phyloP scores from a whole-genome alignment of 2,113 vertebrate species.

The Lophius piscatorius region DNA sequence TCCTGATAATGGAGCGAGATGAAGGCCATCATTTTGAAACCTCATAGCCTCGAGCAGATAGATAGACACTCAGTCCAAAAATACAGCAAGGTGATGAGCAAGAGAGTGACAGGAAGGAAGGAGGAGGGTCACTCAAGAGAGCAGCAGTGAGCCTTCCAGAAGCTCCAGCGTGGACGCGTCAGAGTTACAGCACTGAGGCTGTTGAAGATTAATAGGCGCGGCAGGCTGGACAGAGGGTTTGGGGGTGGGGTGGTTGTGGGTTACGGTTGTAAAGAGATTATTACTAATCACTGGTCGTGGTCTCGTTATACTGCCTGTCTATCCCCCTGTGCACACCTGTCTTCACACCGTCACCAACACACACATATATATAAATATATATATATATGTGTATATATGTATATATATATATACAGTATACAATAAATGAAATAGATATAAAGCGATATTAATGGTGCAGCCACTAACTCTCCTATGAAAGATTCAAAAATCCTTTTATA shows the following conservation, averaged over 20 bases:
- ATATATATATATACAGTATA: too few relatives aligned
- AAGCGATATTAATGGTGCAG: too few relatives aligned
- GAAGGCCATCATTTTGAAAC: constrained; percentile 38
- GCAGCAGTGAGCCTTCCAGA: background rate
- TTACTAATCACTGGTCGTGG: constrained; percentile 57
- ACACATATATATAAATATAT: too few relatives aligned
- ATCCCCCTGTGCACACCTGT: constrained; percentile 39
- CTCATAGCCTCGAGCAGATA: constrained; percentile 31
- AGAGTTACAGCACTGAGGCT: background rate
- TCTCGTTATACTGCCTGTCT: constrained; percentile 24
- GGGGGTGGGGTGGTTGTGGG: background rate
- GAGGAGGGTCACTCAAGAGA: background rate
- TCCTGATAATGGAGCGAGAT: constrained; percentile 33
- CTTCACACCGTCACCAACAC: constrained; percentile 2
- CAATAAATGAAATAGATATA: too few relatives aligned
- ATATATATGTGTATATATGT: too few relatives aligned
- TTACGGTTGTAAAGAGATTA: constrained; percentile 65
- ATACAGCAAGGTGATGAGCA: constrained; percentile 11
- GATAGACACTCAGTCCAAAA: constrained; percentile 4
- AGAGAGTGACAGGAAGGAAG: background rate
- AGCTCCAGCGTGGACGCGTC: background rate
- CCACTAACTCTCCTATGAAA: too few relatives aligned
- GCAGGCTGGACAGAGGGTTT: constrained; percentile 13
- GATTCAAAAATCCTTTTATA: too few relatives aligned
- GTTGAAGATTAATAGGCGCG: constrained; percentile 20